Conservation (phyloP, 2,888 invertebrate species). For the Chaetoderma sp. region DNA sequence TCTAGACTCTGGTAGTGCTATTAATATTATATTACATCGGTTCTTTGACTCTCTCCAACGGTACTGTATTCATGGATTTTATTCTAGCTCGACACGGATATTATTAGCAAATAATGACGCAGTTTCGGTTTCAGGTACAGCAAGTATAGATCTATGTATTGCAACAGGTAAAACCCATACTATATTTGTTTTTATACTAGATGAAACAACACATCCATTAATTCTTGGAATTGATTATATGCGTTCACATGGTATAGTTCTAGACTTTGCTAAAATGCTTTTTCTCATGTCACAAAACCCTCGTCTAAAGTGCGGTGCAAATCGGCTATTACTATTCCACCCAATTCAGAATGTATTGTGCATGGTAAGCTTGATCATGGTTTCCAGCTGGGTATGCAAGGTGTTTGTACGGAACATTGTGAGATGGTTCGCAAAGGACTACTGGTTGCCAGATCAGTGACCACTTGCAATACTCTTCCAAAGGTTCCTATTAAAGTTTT, state of each 20-base stretch:
- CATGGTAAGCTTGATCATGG: background rate
- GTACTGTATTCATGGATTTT: background rate
- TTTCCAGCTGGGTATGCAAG: constrained; percentile 11
- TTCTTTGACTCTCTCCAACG: constrained; percentile 4
- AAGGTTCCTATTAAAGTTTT: constrained; percentile 12
- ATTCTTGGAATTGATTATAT: constrained; percentile 16
- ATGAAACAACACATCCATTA: constrained; percentile 6
- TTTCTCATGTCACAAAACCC: background rate
- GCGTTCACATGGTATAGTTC: constrained; percentile 8
- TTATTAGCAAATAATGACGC: constrained; percentile 6
- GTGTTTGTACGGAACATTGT: constrained; percentile 2
- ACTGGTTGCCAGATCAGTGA: constrained; percentile 8
- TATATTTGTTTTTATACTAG: constrained; percentile 5
- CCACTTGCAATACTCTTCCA: background rate
- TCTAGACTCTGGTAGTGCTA: constrained; percentile 12
- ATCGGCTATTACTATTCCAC: background rate
- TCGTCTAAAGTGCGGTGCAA: background rate
- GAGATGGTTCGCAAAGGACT: constrained; percentile 1
- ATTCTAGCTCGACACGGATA: background rate
- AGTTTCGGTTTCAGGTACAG: constrained; percentile 13
- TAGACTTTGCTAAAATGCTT: constrained; percentile 6
- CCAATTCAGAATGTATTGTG: constrained; percentile 8
- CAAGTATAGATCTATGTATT: background rate
- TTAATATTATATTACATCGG: constrained; percentile 9
- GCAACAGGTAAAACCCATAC: background rate